phyloP scores from a whole-genome alignment of 2,888 invertebrate genomes.

The Mycalesis mineus region DNA sequence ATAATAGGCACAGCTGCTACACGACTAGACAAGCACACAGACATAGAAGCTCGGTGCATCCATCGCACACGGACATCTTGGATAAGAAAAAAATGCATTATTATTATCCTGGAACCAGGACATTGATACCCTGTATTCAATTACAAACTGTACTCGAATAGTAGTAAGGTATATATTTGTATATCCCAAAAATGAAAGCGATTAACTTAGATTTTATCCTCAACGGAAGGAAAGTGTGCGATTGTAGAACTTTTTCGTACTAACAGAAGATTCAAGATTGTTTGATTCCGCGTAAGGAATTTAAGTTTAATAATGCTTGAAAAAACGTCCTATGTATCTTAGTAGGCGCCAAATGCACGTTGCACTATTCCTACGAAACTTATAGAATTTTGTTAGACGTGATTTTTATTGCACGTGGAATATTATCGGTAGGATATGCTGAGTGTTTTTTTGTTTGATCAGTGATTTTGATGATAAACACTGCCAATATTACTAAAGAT shows the following conservation, averaged over 20 bases:
- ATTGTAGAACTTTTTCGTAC: constrained; percentile 35
- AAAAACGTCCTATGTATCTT: constrained; percentile 65
- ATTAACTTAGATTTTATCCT: constrained; percentile 70
- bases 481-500: too few relatives aligned
- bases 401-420: constrained; percentile 31
- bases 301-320: constrained; percentile 64
- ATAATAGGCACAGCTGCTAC: constrained; percentile 76
- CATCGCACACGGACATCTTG: constrained; percentile 68
- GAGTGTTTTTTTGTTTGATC: neutral
- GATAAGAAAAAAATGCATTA: constrained; percentile 71
- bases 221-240: constrained; percentile 30
- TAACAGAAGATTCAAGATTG: constrained; percentile 37
- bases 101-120: constrained; percentile 69
- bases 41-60: constrained; percentile 43
- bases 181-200: constrained; percentile 36
- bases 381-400: constrained; percentile 50
- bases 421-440: constrained; percentile 21
- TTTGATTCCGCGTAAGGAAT: constrained; percentile 48
- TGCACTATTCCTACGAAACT: constrained; percentile 57
- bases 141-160: constrained; percentile 37
- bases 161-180: constrained; percentile 25
- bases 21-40: constrained; percentile 53
- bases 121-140: constrained; percentile 34
- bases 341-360: constrained; percentile 72
- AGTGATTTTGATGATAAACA: neutral